A percentile compares a stretch with the other conserved stretches of the same genome.
Conservation (phyloP, 2,888 invertebrate genomes). For the Sturmia bella region DNA sequence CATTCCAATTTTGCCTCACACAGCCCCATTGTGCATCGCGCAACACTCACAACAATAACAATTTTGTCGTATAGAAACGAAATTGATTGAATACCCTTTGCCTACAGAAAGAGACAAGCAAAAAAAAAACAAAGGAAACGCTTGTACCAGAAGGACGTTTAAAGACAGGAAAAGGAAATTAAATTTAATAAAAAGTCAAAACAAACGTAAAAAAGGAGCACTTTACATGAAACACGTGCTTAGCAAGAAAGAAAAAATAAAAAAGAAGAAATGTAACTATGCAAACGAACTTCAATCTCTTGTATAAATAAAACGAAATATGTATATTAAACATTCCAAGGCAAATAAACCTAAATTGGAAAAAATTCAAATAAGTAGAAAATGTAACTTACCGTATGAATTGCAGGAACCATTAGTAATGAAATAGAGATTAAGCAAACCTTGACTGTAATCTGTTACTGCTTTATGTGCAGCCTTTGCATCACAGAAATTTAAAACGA, state of each 20-base stretch:
- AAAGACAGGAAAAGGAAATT: constrained; percentile 73
- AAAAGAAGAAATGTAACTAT: not conserved
- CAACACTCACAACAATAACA: constrained; percentile 37
- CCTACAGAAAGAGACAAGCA: constrained; percentile 58
- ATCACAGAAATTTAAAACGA: constrained; percentile 78
- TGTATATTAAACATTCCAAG: constrained; percentile 9
- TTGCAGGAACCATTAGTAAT: constrained; percentile 77
- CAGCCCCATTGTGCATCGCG: not conserved
- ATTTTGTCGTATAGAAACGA: constrained; percentile 28
- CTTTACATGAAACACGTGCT: constrained; percentile 56
- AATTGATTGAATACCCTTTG: constrained; percentile 57
- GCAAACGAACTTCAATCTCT: constrained; percentile 26
- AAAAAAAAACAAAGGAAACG: constrained; percentile 51
- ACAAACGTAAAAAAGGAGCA: constrained; percentile 7
- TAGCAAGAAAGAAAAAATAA: constrained; percentile 16
- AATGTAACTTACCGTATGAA: constrained; percentile 76
- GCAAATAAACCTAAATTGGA: constrained; percentile 18
- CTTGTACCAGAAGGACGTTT: constrained; percentile 70
- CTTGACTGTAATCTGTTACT: constrained; percentile 80
- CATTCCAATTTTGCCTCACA: no score
- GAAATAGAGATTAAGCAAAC: constrained; percentile 80
- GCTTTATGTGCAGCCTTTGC: constrained; percentile 74
- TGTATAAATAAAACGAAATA: not conserved
- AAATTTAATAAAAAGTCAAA: constrained; percentile 71
- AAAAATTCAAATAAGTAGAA: constrained; percentile 31